Evolutionary conservation across 2,797 vertebrate genomes (phyloP).

Genomic region (Psittacula derbiana): DNA sequence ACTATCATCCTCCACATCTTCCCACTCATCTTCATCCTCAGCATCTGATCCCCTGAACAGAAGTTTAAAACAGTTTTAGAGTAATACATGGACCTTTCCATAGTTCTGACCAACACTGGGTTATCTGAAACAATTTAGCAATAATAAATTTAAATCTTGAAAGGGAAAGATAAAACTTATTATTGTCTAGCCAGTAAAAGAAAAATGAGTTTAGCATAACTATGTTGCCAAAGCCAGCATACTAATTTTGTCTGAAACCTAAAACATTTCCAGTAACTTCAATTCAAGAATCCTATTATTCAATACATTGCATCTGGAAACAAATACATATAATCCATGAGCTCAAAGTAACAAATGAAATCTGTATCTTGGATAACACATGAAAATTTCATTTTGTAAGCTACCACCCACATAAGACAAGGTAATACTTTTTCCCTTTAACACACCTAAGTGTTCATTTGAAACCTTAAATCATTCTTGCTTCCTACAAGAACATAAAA

Average conservation of each 20-base stretch:
- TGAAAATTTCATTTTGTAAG: not conserved
- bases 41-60: conserved; percentile 46
- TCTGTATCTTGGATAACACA: not conserved
- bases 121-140: not conserved
- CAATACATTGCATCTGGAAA: not conserved
- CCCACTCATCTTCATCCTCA: conserved; percentile 84
- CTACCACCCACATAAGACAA: not conserved
- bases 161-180: not conserved
- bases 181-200: not conserved
- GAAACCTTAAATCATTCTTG: not conserved
- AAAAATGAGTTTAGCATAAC: not conserved
- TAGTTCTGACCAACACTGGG: not conserved
- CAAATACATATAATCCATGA: not conserved
- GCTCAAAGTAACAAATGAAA: not conserved
- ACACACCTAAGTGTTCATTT: not conserved
- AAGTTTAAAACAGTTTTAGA: not conserved
- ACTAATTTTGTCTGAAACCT: not conserved
- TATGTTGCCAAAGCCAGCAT: not conserved
- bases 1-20: conserved; percentile 81
- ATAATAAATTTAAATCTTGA: not conserved
- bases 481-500: not conserved
- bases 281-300: not conserved
- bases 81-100: not conserved
- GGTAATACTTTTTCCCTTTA: not conserved
- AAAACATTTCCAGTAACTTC: not conserved